A percentile compares a stretch with the other conserved stretches of the same genome.
phyloP scores from a whole-genome alignment of 2,113 vertebrate genomes.

The Cricetomys ansorgei region DNA sequence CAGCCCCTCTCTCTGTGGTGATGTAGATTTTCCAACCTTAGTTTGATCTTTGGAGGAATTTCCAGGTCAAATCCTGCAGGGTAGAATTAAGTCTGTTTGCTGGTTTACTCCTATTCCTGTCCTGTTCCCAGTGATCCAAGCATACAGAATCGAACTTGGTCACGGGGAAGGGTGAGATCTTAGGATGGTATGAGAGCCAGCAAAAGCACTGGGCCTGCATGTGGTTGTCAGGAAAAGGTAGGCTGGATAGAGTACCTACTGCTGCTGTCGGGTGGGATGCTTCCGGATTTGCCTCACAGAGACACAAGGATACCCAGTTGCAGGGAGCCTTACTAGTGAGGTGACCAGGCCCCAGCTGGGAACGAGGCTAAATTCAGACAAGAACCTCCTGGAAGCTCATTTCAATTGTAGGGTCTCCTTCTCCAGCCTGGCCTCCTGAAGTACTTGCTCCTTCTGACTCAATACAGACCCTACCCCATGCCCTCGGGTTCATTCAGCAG shows the following conservation, averaged over 20 bases:
- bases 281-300: not conserved
- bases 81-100: not conserved
- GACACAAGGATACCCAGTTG: not conserved
- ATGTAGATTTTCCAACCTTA: not conserved
- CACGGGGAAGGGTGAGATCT: not conserved
- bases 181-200: not conserved
- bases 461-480: too few relatives aligned
- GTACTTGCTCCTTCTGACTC: too few relatives aligned
- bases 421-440: not conserved
- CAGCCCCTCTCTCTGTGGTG: not conserved
- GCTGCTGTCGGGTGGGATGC: not conserved
- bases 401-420: accelerated
- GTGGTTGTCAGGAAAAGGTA: not conserved
- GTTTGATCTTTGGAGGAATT: not conserved
- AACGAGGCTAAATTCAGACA: not conserved
- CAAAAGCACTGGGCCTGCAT: not conserved
- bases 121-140: not conserved
- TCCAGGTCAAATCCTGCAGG: not conserved
- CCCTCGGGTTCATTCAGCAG: not conserved
- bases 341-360: not conserved
- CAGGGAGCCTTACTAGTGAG: not conserved
- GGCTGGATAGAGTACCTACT: not conserved
- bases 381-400: too few relatives aligned
- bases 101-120: not conserved
- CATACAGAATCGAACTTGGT: not conserved